phyloP scores from a whole-genome alignment of 2,797 vertebrate species.

The Phataginus tricuspis region DNA sequence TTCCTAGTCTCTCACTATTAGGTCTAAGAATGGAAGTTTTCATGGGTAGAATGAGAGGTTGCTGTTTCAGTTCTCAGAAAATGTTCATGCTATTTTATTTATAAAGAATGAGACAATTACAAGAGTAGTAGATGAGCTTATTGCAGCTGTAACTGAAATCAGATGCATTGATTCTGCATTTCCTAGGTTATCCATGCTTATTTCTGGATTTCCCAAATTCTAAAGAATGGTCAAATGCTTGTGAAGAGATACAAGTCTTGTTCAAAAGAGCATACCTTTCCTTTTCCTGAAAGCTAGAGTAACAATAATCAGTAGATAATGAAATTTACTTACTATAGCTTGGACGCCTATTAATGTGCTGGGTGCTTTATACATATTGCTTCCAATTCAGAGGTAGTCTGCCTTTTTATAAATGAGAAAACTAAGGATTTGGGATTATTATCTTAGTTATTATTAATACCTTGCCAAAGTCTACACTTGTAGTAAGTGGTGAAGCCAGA shows the following conservation, averaged over 20 bases:
- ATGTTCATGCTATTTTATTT: neutral
- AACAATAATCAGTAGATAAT: neutral
- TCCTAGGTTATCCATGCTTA: neutral
- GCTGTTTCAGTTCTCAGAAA: neutral
- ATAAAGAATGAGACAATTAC: neutral
- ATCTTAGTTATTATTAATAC: neutral
- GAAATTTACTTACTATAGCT: neutral
- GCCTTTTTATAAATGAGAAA: conserved; percentile 26
- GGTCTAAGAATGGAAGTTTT: neutral
- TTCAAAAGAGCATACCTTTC: neutral
- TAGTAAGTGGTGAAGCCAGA: neutral
- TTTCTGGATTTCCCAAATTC: neutral
- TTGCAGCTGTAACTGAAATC: neutral
- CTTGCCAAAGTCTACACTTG: neutral
- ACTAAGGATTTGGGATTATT: neutral
- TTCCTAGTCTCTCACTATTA: neutral
- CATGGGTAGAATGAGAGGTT: neutral
- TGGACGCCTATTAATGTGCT: neutral
- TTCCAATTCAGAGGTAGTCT: neutral
- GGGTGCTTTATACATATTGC: neutral
- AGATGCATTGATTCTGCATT: neutral
- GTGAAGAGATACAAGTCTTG: neutral
- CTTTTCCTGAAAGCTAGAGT: neutral
- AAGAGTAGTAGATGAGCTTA: neutral
- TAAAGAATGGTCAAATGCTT: neutral